These are phyloP conservation scores for Rhipidura dahli DNA, from an alignment of 2,113 vertebrate species.

Conservation along the genomic window DNA sequence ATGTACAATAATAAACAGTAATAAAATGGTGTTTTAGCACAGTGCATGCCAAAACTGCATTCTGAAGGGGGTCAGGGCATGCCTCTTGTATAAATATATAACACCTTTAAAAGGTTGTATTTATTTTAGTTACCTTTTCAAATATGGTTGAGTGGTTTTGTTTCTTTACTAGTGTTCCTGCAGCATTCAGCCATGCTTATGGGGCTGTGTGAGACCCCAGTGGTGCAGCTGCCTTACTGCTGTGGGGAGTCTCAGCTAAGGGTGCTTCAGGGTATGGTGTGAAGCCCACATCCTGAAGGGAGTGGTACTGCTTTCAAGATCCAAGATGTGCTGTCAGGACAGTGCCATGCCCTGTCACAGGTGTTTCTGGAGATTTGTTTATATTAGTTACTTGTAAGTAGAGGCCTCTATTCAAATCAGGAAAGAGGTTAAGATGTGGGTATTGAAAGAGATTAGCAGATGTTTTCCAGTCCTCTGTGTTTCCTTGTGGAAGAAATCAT, in stretches of 20 bases:
- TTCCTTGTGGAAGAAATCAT: neutral
- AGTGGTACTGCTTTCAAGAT: neutral
- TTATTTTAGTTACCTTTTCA: neutral
- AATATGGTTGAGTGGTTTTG: neutral
- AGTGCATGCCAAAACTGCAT: neutral
- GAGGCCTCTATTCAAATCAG: neutral
- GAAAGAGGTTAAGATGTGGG: neutral
- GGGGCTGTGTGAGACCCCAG: accelerated
- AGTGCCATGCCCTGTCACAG: neutral
- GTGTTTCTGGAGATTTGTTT: neutral
- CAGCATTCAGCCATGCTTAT: accelerated
- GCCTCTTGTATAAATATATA: neutral
- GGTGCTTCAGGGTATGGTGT: neutral
- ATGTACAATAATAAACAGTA: neutral
- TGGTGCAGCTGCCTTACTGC: neutral
- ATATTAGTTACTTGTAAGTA: neutral
- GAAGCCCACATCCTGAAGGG: neutral
- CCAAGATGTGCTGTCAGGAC: neutral
- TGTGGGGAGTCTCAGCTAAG: neutral
- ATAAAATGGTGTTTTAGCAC: neutral
- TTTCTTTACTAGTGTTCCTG: neutral
- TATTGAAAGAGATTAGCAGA: neutral
- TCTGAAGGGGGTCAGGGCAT: neutral
- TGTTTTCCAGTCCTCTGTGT: neutral
- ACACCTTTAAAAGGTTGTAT: neutral